These are phyloP conservation scores for Callopanchax toddi DNA, from an alignment of 2,113 vertebrate genomes.

Conservation along the genomic window DNA sequence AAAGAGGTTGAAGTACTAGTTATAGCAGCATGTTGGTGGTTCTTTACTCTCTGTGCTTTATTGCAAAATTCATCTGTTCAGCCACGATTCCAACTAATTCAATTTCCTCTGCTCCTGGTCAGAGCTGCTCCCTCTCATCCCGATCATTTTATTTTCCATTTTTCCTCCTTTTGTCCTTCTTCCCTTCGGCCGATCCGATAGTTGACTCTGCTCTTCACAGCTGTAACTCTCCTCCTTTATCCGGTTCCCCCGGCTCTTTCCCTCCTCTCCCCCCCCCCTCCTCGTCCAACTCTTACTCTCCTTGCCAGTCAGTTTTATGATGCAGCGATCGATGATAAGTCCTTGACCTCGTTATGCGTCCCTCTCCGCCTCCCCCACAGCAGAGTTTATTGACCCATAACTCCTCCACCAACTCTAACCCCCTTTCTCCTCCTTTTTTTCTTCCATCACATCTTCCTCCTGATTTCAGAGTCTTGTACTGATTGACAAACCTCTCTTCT, in stretches of 20 bases:
- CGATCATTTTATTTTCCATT: constrained; percentile 49
- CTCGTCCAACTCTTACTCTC: constrained; percentile 17
- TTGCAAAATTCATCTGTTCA: constrained; percentile 60
- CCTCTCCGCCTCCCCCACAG: constrained; percentile 56
- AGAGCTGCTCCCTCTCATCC: constrained; percentile 50
- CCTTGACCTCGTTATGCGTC: constrained; percentile 77
- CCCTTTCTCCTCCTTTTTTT: constrained; percentile 17
- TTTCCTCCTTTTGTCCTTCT: constrained; percentile 6
- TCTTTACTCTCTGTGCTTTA: constrained; percentile 33
- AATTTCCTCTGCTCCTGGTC: constrained; percentile 52
- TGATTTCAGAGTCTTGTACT: constrained; percentile 20
- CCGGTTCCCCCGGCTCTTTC: too few species aligned
- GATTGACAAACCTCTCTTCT: constrained; percentile 32
- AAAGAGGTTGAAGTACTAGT: constrained; percentile 26
- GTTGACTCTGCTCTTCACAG: constrained; percentile 33
- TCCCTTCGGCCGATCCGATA: constrained; percentile 6
- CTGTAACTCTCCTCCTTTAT: constrained; percentile 41
- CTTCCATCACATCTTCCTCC: constrained; percentile 14
- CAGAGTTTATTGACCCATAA: constrained; percentile 74
- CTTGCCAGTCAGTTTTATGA: constrained; percentile 68
- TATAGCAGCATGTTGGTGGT: constrained; percentile 11
- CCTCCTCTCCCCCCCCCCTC: neutral
- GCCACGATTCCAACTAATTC: constrained; percentile 65
- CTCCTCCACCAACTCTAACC: constrained; percentile 45
- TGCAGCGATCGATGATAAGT: constrained; percentile 68